phyloP scores from a whole-genome alignment of 2,888 invertebrate genomes.

The Allophyes oxyacanthae region DNA sequence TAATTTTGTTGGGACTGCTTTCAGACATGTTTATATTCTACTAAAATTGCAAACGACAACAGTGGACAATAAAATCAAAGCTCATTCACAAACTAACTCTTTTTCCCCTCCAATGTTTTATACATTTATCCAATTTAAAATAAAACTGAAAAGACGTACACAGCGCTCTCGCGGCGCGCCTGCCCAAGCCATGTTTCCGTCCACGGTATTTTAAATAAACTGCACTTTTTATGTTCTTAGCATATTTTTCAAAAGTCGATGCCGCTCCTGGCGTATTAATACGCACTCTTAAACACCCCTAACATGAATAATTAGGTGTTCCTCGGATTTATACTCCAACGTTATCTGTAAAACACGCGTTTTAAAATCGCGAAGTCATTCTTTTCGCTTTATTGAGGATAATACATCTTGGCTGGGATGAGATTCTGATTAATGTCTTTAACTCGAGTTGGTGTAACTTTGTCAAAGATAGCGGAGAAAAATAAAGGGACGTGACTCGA shows the following conservation, averaged over 20 bases:
- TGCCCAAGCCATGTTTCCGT: slow-evolving; percentile 85
- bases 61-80: slow-evolving; percentile 32
- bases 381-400: slow-evolving; percentile 87
- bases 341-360: slow-evolving; percentile 87
- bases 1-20: slow-evolving; percentile 2
- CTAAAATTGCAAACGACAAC: neutral
- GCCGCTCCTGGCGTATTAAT: slow-evolving; percentile 78
- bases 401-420: slow-evolving; percentile 84
- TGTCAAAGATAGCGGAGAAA: slow-evolving; percentile 86
- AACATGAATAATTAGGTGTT: slow-evolving; percentile 89
- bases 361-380: slow-evolving; percentile 88
- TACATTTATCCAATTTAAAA: slow-evolving; percentile 75
- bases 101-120: slow-evolving; percentile 63
- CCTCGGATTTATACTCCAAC: slow-evolving; percentile 78
- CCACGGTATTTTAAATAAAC: slow-evolving; percentile 80
- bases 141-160: slow-evolving; percentile 70
- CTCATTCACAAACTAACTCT: slow-evolving; percentile 42
- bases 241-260: slow-evolving; percentile 79
- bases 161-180: slow-evolving; percentile 65
- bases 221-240: slow-evolving; percentile 73
- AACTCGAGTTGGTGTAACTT: slow-evolving; percentile 82
- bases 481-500: slow-evolving; percentile 87
- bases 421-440: slow-evolving; percentile 87
- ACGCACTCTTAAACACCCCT: slow-evolving; percentile 85
- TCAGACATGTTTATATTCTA: neutral